Evolutionary conservation across 2,797 vertebrate species (phyloP), one percentile per base, ranked within the genome.

Genomic region (Amblyopsis hoosieri): DNA sequence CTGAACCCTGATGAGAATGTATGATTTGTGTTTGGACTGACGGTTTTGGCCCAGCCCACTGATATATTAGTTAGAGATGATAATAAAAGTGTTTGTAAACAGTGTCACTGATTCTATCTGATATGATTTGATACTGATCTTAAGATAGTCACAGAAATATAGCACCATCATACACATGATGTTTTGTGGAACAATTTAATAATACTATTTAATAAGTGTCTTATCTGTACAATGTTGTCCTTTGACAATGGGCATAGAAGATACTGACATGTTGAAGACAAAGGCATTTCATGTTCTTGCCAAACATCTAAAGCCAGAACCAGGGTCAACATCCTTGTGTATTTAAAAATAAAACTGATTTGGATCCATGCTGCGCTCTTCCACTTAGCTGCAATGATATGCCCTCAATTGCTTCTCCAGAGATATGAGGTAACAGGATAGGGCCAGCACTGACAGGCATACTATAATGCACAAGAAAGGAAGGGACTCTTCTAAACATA

Each of bases 341-440:
- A 47, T 66, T 60, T 75, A 15, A 65, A 75, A 74, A 1, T 3
- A 1, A 9, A 0, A 0, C 3, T 2, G 46, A 9, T 12, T 74
- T 33, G 55, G 12, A 45, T 57, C 33, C 48, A 45, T 54, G 60
- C 56, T 57, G 14, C 54, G 54, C 7, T 23, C 68, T 79, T 52
- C 54, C 54, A 29, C 23, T 29, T 29, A 29, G 23, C 23, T 29
- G 23, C 23, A 29, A 29, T 82, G 74, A 69, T 64, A 64, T 74
- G 78, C 52, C 61, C 75, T 80, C 37, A 69, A 82, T 82, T 71
- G 66, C 80, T 85, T 76, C 29, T 65, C 57, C 87, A 90, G 73
- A 75, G 49, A 54, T 57, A 19, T 76, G 45, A 45, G 42, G 89
- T 83, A 90, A 91, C 72, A 56, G 10, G 82, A 90, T 84, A 86